phyloP scores from a whole-genome alignment of 1,140 invertebrate genomes.

The Magallana angulata region DNA sequence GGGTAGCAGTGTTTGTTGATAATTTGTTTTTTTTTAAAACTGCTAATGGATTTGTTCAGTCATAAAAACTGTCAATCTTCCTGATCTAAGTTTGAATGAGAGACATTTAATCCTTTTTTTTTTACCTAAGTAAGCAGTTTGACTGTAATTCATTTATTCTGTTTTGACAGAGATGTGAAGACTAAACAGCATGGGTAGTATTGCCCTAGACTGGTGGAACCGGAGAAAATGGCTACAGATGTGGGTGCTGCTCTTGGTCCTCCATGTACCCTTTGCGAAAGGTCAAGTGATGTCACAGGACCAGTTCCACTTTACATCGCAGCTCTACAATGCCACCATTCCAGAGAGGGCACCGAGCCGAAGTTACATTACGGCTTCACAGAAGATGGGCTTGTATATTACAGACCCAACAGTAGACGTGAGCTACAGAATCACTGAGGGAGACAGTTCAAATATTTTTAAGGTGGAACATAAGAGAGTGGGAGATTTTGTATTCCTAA shows the following conservation, averaged over 20 bases:
- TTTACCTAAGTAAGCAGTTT: conserved; percentile 9
- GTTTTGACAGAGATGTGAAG: conserved; percentile 14
- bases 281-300: conserved; percentile 23
- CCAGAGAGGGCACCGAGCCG: conserved; percentile 94
- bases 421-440: conserved; percentile 87
- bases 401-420: conserved; percentile 80
- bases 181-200: conserved; percentile 21
- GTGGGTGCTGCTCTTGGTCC: not conserved
- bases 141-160: not conserved
- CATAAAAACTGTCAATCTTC: conserved; percentile 23
- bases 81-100: not conserved
- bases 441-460: conserved; percentile 94
- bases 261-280: not conserved
- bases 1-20: conserved; percentile 16
- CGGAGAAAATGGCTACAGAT: conserved; percentile 11
- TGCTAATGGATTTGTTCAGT: conserved; percentile 31
- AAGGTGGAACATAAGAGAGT: conserved; percentile 92
- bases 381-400: conserved; percentile 85
- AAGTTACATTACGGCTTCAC: conserved; percentile 85
- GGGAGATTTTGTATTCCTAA: conserved; percentile 95
- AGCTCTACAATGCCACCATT: conserved; percentile 93
- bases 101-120: conserved; percentile 1
- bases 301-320: conserved; percentile 84
- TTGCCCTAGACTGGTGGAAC: conserved; percentile 24
- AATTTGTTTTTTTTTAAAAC: conserved; percentile 15